Conservation (phyloP, 2,888 invertebrate species). For the Teinopalpus imperialis region DNA sequence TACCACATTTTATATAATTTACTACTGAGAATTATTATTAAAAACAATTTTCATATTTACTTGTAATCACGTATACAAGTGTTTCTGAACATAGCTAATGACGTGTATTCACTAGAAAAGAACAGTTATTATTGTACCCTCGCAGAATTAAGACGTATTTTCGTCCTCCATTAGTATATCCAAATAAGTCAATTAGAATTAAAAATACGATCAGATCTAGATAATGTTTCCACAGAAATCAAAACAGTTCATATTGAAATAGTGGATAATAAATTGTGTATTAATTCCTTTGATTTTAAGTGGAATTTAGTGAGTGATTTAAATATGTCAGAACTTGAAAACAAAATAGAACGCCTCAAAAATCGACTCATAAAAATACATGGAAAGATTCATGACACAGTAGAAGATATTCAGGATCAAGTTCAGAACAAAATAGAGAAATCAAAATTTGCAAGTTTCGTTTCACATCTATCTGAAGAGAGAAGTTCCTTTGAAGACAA, state of each 20-base stretch:
- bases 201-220: too few relatives aligned
- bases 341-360: conserved; percentile 63
- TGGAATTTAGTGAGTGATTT: too few relatives aligned
- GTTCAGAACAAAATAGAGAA: conserved; percentile 62
- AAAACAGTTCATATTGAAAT: not conserved
- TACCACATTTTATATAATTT: too few relatives aligned
- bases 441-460: conserved; percentile 53
- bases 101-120: not conserved
- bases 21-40: too few relatives aligned
- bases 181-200: not conserved
- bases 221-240: not conserved
- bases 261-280: not conserved
- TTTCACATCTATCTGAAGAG: conserved; percentile 64
- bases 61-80: conserved; percentile 1
- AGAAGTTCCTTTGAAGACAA: conserved; percentile 53
- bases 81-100: not conserved
- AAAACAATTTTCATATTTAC: too few relatives aligned
- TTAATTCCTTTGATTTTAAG: not conserved
- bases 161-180: not conserved
- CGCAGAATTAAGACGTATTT: not conserved
- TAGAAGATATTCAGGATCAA: conserved; percentile 71
- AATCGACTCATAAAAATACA: conserved; percentile 60
- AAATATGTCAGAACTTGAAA: conserved; percentile 57
- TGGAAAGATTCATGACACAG: conserved; percentile 64
- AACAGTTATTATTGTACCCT: not conserved